Conservation (phyloP, 2,888 invertebrate genomes). For the Pyrrhosoma nymphula region DNA sequence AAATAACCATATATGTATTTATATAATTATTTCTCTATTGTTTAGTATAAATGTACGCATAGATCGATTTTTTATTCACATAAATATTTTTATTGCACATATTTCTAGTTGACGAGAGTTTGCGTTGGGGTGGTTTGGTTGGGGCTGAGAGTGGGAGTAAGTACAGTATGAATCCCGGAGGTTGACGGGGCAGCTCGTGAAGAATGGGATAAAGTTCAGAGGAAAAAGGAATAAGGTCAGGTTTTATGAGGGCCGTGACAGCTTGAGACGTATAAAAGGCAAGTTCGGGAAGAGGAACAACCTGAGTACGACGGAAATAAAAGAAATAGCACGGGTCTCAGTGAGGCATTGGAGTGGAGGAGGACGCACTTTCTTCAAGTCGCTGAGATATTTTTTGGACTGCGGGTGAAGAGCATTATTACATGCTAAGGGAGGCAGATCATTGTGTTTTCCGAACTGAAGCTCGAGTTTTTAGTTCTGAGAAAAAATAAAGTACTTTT, state of each 20-base stretch:
- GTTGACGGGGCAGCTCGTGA: slow-evolving; percentile 53
- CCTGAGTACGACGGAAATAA: not conserved
- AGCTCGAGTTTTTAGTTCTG: not conserved
- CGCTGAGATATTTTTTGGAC: not conserved
- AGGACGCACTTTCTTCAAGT: not conserved
- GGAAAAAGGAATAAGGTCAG: slow-evolving; percentile 19
- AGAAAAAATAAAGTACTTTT: not conserved
- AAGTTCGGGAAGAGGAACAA: slow-evolving; percentile 19
- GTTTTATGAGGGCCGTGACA: slow-evolving; percentile 28
- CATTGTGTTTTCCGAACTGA: not conserved
- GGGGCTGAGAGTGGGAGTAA: not conserved
- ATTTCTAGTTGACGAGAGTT: not conserved
- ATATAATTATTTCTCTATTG: no score
- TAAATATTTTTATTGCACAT: no score
- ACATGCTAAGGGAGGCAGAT: not conserved
- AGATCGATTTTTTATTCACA: no score
- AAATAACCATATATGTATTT: no score
- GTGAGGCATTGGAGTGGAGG: not conserved
- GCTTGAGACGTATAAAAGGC: slow-evolving; percentile 49
- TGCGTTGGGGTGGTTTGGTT: not conserved
- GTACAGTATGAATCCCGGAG: not conserved
- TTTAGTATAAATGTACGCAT: no score
- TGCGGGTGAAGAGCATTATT: not conserved
- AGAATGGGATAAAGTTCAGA: slow-evolving; percentile 52
- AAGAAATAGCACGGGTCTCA: not conserved